phyloP scores from a whole-genome alignment of 2,797 vertebrate genomes.

The Macropus fuliginosus region DNA sequence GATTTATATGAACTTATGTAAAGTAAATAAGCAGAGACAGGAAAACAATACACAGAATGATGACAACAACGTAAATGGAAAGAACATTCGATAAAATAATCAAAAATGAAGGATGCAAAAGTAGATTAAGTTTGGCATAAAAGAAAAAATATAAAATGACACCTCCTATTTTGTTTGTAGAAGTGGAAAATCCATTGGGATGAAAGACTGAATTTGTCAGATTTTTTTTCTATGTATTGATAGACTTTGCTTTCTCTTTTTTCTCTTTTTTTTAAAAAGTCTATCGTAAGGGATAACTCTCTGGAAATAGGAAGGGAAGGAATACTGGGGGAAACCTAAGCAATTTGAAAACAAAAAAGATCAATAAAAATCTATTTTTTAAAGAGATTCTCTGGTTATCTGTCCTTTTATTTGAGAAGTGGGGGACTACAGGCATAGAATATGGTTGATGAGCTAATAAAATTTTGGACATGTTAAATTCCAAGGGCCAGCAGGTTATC shows the following conservation, averaged over 20 bases:
- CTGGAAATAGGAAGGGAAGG: neutral
- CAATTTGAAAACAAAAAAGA: neutral
- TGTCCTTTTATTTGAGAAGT: neutral
- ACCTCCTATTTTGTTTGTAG: neutral
- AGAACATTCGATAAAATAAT: neutral
- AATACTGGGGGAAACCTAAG: neutral
- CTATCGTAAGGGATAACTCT: neutral
- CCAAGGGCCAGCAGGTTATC: neutral
- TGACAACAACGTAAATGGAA: neutral
- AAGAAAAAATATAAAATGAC: neutral
- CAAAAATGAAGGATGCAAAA: neutral
- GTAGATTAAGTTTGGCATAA: neutral
- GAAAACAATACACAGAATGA: neutral
- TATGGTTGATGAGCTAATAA: neutral
- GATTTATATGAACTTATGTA: neutral
- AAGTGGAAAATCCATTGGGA: neutral
- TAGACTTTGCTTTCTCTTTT: neutral
- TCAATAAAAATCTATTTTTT: neutral
- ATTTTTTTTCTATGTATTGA: neutral
- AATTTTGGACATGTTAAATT: neutral
- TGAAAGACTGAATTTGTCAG: neutral
- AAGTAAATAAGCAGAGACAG: neutral
- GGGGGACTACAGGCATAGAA: neutral
- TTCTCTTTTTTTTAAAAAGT: neutral
- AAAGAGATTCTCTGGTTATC: neutral